phyloP scores from a whole-genome alignment of 1,140 invertebrate genomes.

The Zaprionus davidi region DNA sequence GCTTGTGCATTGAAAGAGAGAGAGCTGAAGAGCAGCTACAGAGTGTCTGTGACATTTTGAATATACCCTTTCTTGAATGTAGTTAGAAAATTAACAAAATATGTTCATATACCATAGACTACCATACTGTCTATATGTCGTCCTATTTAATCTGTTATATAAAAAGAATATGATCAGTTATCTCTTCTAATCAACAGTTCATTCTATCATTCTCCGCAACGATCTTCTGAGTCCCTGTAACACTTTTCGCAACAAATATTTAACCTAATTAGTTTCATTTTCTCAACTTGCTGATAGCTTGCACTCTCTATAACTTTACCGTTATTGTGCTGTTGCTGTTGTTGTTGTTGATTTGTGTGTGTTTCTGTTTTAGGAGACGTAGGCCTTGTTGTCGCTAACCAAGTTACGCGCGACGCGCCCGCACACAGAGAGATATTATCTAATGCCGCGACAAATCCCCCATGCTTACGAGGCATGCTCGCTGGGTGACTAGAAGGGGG shows the following conservation, averaged over 20 bases:
- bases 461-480: constrained; percentile 48
- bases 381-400: constrained; percentile 49
- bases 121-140: no score
- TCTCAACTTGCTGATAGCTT: constrained; percentile 12
- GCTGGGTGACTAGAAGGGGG: neutral
- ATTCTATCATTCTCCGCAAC: neutral
- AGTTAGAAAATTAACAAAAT: no score
- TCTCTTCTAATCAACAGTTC: no score
- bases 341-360: constrained; percentile 9
- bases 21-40: neutral
- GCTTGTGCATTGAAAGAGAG: neutral
- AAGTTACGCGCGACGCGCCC: constrained; percentile 55
- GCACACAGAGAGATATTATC: constrained; percentile 69
- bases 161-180: no score
- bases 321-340: neutral
- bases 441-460: constrained; percentile 75
- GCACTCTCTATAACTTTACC: constrained; percentile 25
- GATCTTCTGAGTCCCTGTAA: neutral
- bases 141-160: no score
- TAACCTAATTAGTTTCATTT: constrained; percentile 41
- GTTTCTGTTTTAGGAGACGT: constrained; percentile 25
- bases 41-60: no score
- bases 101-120: no score
- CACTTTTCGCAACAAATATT: constrained; percentile 36
- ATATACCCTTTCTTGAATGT: no score